Base-by-base conservation (phyloP, 2,113 vertebrate genomes). In the Esox niger region DNA sequence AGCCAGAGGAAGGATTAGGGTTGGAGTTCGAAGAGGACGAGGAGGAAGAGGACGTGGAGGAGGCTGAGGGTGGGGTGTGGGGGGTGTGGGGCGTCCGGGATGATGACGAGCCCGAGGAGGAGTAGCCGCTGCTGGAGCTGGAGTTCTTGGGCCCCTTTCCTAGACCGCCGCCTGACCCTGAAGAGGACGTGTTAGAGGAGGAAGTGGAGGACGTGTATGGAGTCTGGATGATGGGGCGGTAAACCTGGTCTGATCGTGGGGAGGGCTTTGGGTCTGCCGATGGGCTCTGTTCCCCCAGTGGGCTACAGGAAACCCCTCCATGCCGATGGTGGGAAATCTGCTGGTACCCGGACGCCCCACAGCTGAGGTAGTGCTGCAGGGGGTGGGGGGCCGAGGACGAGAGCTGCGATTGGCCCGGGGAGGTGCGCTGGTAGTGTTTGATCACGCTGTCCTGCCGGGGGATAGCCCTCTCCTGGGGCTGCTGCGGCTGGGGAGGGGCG, bases 391-490 rank as follows among this genome's bases (percentile, higher is more conserved):
- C 74, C 5, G 88, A 80, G 1, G 87, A 80, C 2, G 90, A 80
- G 0, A 92, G 81, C 0, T 92, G 92, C 1, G 93, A 79, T 62
- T 94, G 93, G 0, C 88, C 84, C 0, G 84, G 76, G 6, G 88
- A 77, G 0, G 93, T 93, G 1, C 93, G 90, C 69, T 96, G 95
- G 87, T 95, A 97, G 89, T 96, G 95, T 73, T 97, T 97, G 69
- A 97, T 96, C 69, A 97, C 95, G 1, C 93, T 96, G 84, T 97
- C 95, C 77, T 96, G 95, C 0, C 84, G 76, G 4, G 94, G 91
- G 5, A 95, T 80, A 23, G 92, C 85, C 63, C 94, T 88, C 9
- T 95, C 94, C 0, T 92, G 23, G 78, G 86, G 0, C 69, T 89
- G 77, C 62, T 88, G 81, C 2, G 90, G 88, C 15, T 82, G 47